Conservation (phyloP, 1,140 invertebrate genomes). For the Calephelis nemesis region DNA sequence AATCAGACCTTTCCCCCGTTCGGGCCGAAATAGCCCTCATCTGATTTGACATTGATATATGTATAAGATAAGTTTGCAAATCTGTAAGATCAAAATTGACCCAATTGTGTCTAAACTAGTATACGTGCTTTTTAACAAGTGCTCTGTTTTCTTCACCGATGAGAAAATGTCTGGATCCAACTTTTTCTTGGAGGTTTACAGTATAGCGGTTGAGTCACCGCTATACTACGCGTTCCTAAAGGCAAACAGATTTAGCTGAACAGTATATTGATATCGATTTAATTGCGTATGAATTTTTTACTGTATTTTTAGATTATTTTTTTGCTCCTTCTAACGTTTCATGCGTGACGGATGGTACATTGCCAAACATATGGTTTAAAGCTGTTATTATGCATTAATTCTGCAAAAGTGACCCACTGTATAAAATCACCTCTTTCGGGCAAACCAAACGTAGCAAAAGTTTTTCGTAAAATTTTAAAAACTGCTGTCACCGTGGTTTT, state of each 20-base stretch:
- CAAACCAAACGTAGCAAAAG: conserved; percentile 45
- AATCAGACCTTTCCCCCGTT: too few species aligned
- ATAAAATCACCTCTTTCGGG: conserved; percentile 43
- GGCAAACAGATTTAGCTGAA: conserved; percentile 28
- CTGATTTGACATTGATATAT: too few species aligned
- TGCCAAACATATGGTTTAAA: conserved; percentile 15
- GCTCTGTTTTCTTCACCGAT: too few species aligned
- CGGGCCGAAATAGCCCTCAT: too few species aligned
- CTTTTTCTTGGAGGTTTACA: neutral
- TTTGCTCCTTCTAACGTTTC: conserved; percentile 24
- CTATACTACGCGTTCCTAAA: conserved; percentile 32
- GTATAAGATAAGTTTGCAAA: too few species aligned
- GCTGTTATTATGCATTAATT: conserved; percentile 35
- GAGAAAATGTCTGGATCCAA: too few species aligned
- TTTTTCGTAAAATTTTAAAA: conserved; percentile 28
- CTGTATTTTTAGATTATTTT: conserved; percentile 25
- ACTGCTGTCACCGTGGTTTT: conserved; percentile 21
- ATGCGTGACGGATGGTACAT: conserved; percentile 28
- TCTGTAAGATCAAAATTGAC: too few species aligned
- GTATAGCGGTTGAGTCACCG: conserved; percentile 20
- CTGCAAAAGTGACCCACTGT: conserved; percentile 42
- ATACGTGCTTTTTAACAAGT: too few species aligned
- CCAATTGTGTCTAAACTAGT: too few species aligned
- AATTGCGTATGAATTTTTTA: too few species aligned
- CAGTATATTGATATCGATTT: too few species aligned